phyloP scores from a whole-genome alignment of 2,113 vertebrate species.

The Centropus unirufus region DNA sequence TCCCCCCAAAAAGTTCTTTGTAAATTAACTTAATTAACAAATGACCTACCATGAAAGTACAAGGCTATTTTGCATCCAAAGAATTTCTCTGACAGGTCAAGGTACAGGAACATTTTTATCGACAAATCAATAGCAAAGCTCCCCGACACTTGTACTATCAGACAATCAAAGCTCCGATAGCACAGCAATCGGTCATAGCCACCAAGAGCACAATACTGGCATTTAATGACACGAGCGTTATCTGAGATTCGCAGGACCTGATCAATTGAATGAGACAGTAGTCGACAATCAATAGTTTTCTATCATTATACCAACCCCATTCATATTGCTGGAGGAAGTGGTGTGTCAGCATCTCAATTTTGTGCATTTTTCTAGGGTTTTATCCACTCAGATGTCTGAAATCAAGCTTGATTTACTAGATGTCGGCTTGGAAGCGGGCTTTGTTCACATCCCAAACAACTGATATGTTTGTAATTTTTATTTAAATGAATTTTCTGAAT shows the following conservation, averaged over 20 bases:
- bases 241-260: slow-evolving; percentile 69
- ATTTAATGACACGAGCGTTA: slow-evolving; percentile 69
- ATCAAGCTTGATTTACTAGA: neutral
- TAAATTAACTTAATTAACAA: slow-evolving; percentile 67
- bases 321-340: slow-evolving; percentile 24
- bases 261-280: slow-evolving; percentile 49
- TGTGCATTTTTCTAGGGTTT: neutral
- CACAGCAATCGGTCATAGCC: slow-evolving; percentile 75
- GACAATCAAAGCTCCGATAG: slow-evolving; percentile 79
- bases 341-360: slow-evolving; percentile 63
- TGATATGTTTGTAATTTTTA: neutral
- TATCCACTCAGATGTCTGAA: neutral
- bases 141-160: slow-evolving; percentile 75
- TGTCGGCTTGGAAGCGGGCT: neutral
- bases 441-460: neutral
- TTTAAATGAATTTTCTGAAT: neutral
- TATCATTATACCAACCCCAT: slow-evolving; percentile 46
- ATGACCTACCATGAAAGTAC: slow-evolving; percentile 53
- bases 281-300: slow-evolving; percentile 67
- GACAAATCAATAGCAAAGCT: slow-evolving; percentile 76
- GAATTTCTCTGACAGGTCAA: slow-evolving; percentile 54
- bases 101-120: slow-evolving; percentile 75
- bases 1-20: slow-evolving; percentile 40
- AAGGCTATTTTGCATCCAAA: slow-evolving; percentile 24
- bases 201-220: slow-evolving; percentile 78